Evolutionary conservation across 2,113 vertebrate species (phyloP), one percentile per base, ranked within the genome.

Genomic region (Camarhynchus parvulus): DNA sequence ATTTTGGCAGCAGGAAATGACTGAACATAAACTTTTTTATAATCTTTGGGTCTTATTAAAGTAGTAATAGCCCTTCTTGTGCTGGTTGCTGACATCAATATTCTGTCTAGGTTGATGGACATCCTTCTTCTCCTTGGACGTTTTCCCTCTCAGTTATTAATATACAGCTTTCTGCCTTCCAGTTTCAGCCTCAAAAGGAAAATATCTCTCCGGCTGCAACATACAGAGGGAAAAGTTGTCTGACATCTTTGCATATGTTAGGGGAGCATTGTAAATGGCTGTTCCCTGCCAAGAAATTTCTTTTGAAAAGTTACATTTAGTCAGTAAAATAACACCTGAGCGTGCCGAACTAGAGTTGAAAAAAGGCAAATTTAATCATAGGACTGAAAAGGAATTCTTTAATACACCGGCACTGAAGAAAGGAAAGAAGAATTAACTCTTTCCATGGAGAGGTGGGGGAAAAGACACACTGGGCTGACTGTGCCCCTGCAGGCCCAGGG

Each of bases 401-500:
- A 70, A n/a, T n/a, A 63, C 4, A 52, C 2, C 12, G 31, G 15
- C 58, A 53, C 25, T 44, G 22, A 66, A 85, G 22, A 33, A 33
- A 66, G n/a, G 16, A 90, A 88, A 61, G 1, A 6, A 75, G 30
- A 20, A 66, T 58, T 66, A 75, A 28, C 39, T 74, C 25, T 75
- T 64, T 53, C 13, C 2, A 6, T 9, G 17, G n/a, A 20, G 1
- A 9, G 4, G 17, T 11, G 1, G 1, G 16, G 25, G 24, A 28
- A 59, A 68, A 66, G 20, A 59, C 37, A 17, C 3, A 5, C 33
- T 47, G 52, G 52, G 15, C 13, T 46, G 9, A 10, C 20, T 77
- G 44, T 41, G 5, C 17, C 8, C 10, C 37, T 58, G 44, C 27
- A 10, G 4, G 2, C 11, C 5, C 7, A 22, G 0, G 0, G 21